A percentile compares a stretch with the other conserved stretches of the same genome.
Conservation (phyloP, 2,888 invertebrate species). For the Aphodius sticticus region DNA sequence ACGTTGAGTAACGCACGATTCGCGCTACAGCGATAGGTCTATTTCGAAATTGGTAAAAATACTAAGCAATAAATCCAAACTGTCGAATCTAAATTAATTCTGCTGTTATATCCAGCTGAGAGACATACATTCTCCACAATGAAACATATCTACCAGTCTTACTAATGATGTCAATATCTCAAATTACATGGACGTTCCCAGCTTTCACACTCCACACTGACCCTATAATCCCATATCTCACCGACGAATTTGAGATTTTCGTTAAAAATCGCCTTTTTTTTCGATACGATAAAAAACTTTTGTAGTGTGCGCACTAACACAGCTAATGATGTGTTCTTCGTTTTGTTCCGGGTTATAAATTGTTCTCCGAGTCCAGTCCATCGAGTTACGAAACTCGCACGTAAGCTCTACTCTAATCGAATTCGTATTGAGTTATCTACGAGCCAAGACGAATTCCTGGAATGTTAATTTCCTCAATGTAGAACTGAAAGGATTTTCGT, state of each 20-base stretch:
- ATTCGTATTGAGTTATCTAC: background rate
- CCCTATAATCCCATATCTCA: background rate
- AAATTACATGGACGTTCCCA: background rate
- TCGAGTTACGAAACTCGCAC: background rate
- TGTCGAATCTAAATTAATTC: constrained; percentile 4
- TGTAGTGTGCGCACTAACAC: background rate
- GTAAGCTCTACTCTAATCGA: background rate
- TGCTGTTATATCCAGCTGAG: background rate
- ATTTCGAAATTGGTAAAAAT: background rate
- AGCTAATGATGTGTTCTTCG: background rate
- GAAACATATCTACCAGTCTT: constrained; percentile 4
- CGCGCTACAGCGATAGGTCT: background rate
- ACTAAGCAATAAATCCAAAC: background rate
- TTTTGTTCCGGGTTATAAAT: constrained; percentile 4
- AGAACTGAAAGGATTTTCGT: constrained; percentile 4
- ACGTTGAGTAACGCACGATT: background rate
- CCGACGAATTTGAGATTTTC: background rate
- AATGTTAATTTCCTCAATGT: background rate
- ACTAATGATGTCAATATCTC: background rate
- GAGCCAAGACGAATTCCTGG: background rate
- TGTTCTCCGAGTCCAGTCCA: background rate
- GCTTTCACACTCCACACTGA: background rate
- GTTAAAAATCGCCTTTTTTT: background rate
- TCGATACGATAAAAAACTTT: background rate
- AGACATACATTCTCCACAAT: constrained; percentile 4